Evolutionary conservation across 2,888 invertebrate genomes (phyloP).

Genomic region (Amphipoea oculea): DNA sequence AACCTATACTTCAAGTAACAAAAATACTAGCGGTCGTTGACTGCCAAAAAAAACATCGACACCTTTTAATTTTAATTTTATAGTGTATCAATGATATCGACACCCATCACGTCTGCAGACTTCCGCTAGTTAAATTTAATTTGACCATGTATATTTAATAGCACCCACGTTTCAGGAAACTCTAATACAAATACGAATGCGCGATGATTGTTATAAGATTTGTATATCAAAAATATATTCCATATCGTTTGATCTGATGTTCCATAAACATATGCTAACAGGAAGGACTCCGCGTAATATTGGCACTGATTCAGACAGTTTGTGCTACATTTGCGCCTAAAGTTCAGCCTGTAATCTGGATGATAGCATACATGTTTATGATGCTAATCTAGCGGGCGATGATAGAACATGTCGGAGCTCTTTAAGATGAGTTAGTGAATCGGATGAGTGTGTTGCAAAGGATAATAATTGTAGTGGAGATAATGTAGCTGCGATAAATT

Average conservation of each 20-base stretch:
- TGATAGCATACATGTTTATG: slow-evolving; percentile 16
- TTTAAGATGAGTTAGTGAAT: background rate
- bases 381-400: slow-evolving; percentile 19
- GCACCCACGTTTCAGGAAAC: slow-evolving; percentile 18
- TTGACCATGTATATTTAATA: background rate
- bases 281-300: slow-evolving; percentile 25
- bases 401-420: slow-evolving; percentile 19
- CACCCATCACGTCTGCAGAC: too few species aligned
- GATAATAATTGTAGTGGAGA: background rate
- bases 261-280: slow-evolving; percentile 21
- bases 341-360: slow-evolving; percentile 20
- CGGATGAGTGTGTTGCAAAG: background rate
- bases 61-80: too few species aligned
- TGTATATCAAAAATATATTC: slow-evolving; percentile 19
- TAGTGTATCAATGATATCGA: too few species aligned
- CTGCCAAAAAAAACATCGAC: too few species aligned
- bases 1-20: too few species aligned
- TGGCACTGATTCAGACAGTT: slow-evolving; percentile 43
- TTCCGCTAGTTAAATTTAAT: too few species aligned
- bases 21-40: too few species aligned
- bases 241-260: slow-evolving; percentile 39
- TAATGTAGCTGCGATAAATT: background rate
- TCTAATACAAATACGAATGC: background rate
- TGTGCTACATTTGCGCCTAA: slow-evolving; percentile 35
- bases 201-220: slow-evolving; percentile 12